phyloP scores from a whole-genome alignment of 2,113 vertebrate species.

The Micromys minutus region DNA sequence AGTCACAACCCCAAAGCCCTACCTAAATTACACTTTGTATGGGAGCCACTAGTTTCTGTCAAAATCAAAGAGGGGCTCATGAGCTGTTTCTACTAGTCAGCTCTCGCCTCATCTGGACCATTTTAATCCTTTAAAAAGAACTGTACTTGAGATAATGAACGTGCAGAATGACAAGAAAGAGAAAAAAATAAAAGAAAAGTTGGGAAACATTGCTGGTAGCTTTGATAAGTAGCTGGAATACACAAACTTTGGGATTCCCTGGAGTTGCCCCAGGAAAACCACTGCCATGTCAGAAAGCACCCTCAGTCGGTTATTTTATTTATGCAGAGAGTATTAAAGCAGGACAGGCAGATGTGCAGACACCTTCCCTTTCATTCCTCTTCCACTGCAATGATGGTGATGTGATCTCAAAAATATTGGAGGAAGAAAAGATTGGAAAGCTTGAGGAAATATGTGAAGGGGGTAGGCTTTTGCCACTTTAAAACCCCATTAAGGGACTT shows the following conservation, averaged over 20 bases:
- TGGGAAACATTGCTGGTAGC: not conserved
- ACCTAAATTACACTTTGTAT: not conserved
- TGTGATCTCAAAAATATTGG: not conserved
- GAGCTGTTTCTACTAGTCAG: not conserved
- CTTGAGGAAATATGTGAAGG: not conserved
- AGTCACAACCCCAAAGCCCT: not conserved
- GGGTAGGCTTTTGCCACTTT: not conserved
- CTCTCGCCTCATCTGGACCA: not conserved
- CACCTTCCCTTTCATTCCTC: not conserved
- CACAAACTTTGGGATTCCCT: not conserved
- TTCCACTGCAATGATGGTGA: not conserved
- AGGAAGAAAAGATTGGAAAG: not conserved
- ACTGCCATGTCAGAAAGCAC: not conserved
- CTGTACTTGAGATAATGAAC: not conserved
- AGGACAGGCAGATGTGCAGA: not conserved
- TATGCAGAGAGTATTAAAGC: not conserved
- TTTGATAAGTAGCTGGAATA: not conserved
- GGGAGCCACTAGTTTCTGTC: constrained; percentile 1
- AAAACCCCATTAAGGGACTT: not conserved
- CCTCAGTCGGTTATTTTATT: not conserved
- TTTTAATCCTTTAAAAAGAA: not conserved
- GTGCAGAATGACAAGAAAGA: not conserved
- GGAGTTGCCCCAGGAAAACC: not conserved
- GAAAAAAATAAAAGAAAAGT: not conserved
- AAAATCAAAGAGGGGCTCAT: not conserved